These are phyloP conservation scores for Psittacula cyanocephala DNA, from an alignment of 2,113 vertebrate genomes.

Conservation along the genomic window DNA sequence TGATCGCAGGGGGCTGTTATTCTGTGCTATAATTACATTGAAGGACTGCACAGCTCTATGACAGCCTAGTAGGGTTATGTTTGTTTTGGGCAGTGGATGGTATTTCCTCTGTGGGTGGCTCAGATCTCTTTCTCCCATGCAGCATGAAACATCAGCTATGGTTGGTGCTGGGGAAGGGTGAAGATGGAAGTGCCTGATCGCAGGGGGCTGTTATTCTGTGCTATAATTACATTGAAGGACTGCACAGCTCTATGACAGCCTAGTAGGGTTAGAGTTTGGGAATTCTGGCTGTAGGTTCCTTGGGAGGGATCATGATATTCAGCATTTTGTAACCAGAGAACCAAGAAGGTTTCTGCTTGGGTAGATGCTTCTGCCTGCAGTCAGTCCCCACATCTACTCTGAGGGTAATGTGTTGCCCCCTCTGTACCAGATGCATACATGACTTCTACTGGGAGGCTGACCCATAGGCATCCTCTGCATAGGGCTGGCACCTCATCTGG, in stretches of 20 bases:
- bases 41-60: too few species aligned
- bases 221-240: background rate
- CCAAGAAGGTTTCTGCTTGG: background rate
- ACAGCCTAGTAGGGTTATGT: too few species aligned
- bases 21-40: too few species aligned
- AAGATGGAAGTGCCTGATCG: background rate
- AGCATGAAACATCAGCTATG: background rate
- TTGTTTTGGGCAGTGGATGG: slow-evolving; percentile 40
- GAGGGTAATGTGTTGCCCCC: background rate
- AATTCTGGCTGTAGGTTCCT: background rate
- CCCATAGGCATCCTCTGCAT: background rate
- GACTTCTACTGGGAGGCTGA: background rate
- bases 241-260: background rate
- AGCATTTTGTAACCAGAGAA: background rate
- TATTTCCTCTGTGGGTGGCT: slow-evolving; percentile 44
- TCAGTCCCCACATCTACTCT: background rate
- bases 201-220: background rate
- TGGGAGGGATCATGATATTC: background rate
- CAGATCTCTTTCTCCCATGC: background rate
- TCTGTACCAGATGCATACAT: background rate
- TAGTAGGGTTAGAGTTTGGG: background rate
- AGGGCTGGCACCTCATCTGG: background rate
- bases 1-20: too few species aligned
- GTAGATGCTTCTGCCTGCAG: background rate
- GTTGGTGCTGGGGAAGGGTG: background rate